Conservation (phyloP, 2,113 vertebrate genomes). For the Caracal caracal region DNA sequence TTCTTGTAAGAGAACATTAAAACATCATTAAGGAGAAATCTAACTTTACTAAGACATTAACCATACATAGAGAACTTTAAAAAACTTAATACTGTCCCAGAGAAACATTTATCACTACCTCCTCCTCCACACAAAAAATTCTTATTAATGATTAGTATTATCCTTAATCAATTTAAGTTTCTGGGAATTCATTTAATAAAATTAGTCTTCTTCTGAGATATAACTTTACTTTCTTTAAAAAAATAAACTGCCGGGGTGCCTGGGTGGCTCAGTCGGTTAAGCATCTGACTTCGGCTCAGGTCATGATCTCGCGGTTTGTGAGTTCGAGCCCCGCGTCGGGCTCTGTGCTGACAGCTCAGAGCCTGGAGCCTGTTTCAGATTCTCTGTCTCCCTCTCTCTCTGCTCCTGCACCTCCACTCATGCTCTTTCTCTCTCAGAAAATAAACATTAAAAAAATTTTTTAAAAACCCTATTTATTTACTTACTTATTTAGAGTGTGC, state of each 20-base stretch:
- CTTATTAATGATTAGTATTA: background rate
- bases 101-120: slow-evolving; percentile 76
- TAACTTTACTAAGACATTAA: slow-evolving; percentile 77
- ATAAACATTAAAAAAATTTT: too few relatives aligned
- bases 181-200: slow-evolving; percentile 57
- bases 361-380: too few relatives aligned
- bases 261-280: too few relatives aligned
- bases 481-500: too few relatives aligned
- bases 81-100: slow-evolving; percentile 81
- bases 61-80: slow-evolving; percentile 74
- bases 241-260: background rate
- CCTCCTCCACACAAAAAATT: background rate
- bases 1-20: slow-evolving; percentile 78
- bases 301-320: too few relatives aligned
- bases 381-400: too few relatives aligned
- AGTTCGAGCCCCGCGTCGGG: too few relatives aligned
- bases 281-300: too few relatives aligned
- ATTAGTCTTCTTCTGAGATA: slow-evolving; percentile 22
- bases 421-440: too few relatives aligned
- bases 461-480: too few relatives aligned
- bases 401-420: too few relatives aligned
- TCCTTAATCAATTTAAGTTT: slow-evolving; percentile 16
- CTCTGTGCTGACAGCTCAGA: too few relatives aligned
- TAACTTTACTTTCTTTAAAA: slow-evolving; percentile 45
- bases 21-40: slow-evolving; percentile 77